A percentile compares a stretch with the other conserved stretches of the same genome.
phyloP scores from a whole-genome alignment of 2,888 invertebrate species.

The Trimorus sp. region DNA sequence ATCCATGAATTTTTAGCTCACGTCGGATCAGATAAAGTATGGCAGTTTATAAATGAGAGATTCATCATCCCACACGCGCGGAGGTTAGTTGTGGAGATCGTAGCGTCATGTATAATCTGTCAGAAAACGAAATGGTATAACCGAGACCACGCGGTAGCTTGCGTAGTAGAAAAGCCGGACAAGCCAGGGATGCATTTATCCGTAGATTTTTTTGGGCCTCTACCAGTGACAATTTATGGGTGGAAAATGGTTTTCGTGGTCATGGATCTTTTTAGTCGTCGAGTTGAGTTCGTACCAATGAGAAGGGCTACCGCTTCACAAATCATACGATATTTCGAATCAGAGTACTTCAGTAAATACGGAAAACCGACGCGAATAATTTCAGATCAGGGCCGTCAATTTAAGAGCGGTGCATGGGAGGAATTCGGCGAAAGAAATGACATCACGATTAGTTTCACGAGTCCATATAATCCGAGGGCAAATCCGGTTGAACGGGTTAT shows the following conservation, averaged over 20 bases:
- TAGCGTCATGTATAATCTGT: background rate
- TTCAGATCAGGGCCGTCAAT: slow-evolving; percentile 4
- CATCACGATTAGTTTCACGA: background rate
- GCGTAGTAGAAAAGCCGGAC: background rate
- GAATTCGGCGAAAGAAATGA: background rate
- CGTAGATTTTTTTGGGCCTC: background rate
- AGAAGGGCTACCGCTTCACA: background rate
- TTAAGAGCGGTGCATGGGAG: background rate
- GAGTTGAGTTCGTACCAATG: background rate
- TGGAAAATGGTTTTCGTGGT: background rate
- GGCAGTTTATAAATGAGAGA: too few relatives aligned
- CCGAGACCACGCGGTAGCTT: background rate
- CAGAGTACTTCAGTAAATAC: background rate
- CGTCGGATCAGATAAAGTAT: too few relatives aligned
- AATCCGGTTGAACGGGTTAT: slow-evolving; percentile 17
- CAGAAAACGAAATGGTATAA: background rate
- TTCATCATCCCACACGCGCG: too few relatives aligned
- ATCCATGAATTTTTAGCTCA: too few relatives aligned
- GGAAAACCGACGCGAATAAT: background rate
- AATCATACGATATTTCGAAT: background rate
- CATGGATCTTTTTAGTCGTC: background rate
- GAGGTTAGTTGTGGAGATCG: too few relatives aligned
- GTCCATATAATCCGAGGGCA: background rate
- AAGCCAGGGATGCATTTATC: background rate
- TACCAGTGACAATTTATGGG: background rate